Evolutionary conservation across 2,113 vertebrate species (phyloP).

Genomic region (Phalacrocorax aristotelis): DNA sequence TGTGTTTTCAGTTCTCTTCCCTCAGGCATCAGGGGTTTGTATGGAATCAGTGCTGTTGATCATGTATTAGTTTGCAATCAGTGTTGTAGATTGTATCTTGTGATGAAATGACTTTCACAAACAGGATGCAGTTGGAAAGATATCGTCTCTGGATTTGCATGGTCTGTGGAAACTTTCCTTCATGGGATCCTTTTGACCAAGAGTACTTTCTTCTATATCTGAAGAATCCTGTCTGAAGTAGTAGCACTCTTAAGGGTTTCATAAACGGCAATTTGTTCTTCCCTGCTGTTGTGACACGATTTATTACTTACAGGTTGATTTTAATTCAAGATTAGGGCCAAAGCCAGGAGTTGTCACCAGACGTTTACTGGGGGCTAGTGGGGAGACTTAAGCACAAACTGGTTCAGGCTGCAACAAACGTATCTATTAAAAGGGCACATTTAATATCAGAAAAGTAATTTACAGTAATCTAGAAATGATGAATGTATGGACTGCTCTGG

Average conservation of each 20-base stretch:
- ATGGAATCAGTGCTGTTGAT: rapidly evolving
- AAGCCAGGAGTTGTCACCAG: neutral
- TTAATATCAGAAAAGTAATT: neutral
- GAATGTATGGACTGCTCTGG: neutral
- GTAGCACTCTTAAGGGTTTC: neutral
- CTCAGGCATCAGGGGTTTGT: neutral
- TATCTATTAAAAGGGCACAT: neutral
- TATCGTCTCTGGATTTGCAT: neutral
- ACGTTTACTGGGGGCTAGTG: neutral
- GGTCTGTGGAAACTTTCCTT: neutral
- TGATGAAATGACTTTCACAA: neutral
- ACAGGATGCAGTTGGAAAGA: neutral
- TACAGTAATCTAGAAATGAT: neutral
- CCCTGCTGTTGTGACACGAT: neutral
- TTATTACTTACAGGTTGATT: neutral
- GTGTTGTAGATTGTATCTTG: neutral
- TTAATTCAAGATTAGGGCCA: neutral
- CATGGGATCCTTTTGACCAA: neutral
- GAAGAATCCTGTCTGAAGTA: neutral
- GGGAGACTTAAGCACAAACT: neutral
- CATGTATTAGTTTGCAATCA: neutral
- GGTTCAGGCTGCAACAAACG: neutral
- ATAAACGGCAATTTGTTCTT: neutral
- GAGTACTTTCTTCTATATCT: neutral
- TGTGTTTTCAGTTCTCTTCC: neutral